Evolutionary conservation across 2,113 vertebrate genomes (phyloP).

Genomic region (Sarotherodon lohbergeri): DNA sequence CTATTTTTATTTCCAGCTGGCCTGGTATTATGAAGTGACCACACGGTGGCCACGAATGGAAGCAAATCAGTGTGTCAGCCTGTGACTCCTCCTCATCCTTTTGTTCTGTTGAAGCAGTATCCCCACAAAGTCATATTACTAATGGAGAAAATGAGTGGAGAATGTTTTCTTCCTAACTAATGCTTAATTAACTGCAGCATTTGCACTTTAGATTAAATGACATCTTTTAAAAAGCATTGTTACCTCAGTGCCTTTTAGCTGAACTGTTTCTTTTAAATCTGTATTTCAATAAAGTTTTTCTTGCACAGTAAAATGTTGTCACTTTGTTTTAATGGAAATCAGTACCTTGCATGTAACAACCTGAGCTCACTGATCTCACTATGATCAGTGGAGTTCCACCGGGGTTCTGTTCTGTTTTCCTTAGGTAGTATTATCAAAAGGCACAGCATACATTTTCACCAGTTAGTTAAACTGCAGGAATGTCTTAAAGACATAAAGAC

Average conservation of each 20-base stretch:
- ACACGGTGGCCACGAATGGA: not conserved
- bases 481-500: no score
- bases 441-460: not conserved
- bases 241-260: not conserved
- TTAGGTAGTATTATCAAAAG: not conserved
- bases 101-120: not conserved
- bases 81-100: not conserved
- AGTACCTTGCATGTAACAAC: not conserved
- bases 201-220: constrained; percentile 41
- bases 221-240: not conserved
- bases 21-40: not conserved
- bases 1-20: not conserved
- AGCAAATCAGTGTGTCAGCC: not conserved
- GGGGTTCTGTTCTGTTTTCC: not conserved
- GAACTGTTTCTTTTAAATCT: not conserved
- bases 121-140: not conserved
- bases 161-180: not conserved
- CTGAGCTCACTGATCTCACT: not conserved
- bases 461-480: no score
- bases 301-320: not conserved
- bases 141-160: not conserved
- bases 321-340: not conserved
- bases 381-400: not conserved
- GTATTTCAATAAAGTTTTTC: constrained; percentile 19
- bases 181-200: not conserved